Percentiles rank a stretch among this genome's conserved stretches.
phyloP scores from a whole-genome alignment of 2,113 vertebrate species.

The Rhea pennata region DNA sequence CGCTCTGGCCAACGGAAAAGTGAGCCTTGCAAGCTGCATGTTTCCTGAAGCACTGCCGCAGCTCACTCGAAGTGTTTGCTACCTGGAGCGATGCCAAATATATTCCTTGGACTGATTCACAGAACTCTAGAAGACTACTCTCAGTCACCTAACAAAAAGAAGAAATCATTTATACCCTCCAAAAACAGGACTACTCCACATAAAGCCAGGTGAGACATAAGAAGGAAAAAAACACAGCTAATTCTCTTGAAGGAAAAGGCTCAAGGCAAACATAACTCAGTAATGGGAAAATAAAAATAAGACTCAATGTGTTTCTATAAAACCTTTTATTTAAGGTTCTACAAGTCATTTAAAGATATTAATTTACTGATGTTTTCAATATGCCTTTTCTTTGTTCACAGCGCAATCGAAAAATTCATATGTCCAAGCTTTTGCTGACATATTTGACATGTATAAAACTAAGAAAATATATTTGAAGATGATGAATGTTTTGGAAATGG shows the following conservation, averaged over 20 bases:
- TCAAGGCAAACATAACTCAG: background rate
- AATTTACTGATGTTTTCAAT: background rate
- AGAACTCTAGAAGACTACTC: background rate
- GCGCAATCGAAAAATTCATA: background rate
- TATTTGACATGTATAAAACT: background rate
- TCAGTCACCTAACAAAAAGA: background rate
- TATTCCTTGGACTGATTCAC: background rate
- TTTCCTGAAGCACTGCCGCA: constrained; percentile 11
- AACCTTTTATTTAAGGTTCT: background rate
- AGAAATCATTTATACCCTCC: background rate
- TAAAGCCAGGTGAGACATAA: background rate
- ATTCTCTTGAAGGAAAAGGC: background rate
- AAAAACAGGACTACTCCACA: background rate
- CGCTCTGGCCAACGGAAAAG: constrained; percentile 40
- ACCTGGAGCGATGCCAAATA: background rate
- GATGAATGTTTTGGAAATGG: background rate
- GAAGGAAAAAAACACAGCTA: background rate
- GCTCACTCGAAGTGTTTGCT: background rate
- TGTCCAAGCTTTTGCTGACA: background rate
- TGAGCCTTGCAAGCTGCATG: background rate
- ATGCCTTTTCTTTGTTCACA: background rate
- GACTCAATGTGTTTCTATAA: background rate
- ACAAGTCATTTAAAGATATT: background rate
- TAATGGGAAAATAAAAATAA: background rate
- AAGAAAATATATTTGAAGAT: background rate